These are phyloP conservation scores for Eristalis tenax DNA, from an alignment of 2,888 invertebrate genomes.

Conservation along the genomic window DNA sequence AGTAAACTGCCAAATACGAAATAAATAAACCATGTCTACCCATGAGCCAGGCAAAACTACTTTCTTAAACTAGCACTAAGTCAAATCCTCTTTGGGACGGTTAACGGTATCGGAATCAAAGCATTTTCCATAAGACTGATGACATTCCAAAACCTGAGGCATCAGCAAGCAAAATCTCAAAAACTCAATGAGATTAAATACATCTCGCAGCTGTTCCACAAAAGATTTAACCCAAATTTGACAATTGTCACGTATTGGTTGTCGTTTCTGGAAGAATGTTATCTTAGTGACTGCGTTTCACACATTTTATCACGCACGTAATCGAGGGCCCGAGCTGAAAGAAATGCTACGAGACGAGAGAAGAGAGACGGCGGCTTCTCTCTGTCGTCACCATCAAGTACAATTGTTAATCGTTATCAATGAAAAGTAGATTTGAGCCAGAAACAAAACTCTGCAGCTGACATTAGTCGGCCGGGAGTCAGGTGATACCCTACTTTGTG, in stretches of 20 bases:
- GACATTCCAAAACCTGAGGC: background rate
- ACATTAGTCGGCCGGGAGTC: background rate
- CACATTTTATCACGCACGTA: conserved; percentile 20
- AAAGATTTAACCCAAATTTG: background rate
- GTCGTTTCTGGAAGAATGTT: background rate
- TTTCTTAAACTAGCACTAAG: no score
- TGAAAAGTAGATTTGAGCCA: background rate
- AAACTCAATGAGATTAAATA: background rate
- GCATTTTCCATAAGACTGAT: no score
- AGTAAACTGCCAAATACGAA: no score
- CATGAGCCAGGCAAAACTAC: no score
- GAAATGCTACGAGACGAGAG: background rate
- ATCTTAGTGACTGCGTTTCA: conserved; percentile 12
- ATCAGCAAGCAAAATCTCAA: no score
- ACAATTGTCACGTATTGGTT: background rate
- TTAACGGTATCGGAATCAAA: no score
- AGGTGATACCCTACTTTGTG: background rate
- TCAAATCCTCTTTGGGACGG: no score
- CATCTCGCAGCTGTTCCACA: background rate
- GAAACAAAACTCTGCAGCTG: background rate
- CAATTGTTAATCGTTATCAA: conserved; percentile 32
- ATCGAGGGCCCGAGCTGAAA: background rate
- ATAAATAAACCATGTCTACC: no score
- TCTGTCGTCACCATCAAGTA: background rate
- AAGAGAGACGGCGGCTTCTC: background rate